phyloP scores from a whole-genome alignment of 2,797 vertebrate genomes.

The Sebastes glaucus region DNA sequence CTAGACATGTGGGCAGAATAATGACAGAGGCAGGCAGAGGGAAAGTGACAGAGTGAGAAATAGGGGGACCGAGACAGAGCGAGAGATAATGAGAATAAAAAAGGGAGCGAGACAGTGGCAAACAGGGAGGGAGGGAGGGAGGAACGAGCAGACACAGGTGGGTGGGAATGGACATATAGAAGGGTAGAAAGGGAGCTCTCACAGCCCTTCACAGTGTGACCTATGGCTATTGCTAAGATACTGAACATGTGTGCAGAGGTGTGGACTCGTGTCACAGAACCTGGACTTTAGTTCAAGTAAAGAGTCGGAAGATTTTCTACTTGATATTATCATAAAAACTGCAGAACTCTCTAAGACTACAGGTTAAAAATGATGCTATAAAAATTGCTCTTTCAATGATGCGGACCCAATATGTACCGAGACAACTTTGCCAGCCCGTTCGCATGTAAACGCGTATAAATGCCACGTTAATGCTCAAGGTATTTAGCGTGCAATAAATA shows the following conservation, averaged over 20 bases:
- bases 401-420: neutral
- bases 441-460: too few relatives aligned
- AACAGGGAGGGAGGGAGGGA: slow-evolving; percentile 15
- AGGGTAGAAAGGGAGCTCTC: slow-evolving; percentile 29
- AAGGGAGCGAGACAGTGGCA: slow-evolving; percentile 26
- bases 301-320: neutral
- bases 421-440: neutral
- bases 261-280: neutral
- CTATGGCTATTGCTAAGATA: neutral
- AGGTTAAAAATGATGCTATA: neutral
- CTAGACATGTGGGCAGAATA: slow-evolving; percentile 82
- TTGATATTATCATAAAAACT: neutral
- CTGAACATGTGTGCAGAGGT: neutral
- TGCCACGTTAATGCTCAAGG: too few relatives aligned
- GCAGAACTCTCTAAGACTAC: neutral
- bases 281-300: neutral
- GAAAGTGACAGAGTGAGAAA: slow-evolving; percentile 61
- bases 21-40: slow-evolving; percentile 65
- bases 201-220: slow-evolving; percentile 6
- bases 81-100: slow-evolving; percentile 60
- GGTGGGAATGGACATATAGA: slow-evolving; percentile 31
- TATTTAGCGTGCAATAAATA: too few relatives aligned
- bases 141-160: slow-evolving; percentile 35
- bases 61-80: slow-evolving; percentile 34
- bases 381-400: neutral